Conservation (phyloP, 2,797 vertebrate species). For the Balearica regulorum region DNA sequence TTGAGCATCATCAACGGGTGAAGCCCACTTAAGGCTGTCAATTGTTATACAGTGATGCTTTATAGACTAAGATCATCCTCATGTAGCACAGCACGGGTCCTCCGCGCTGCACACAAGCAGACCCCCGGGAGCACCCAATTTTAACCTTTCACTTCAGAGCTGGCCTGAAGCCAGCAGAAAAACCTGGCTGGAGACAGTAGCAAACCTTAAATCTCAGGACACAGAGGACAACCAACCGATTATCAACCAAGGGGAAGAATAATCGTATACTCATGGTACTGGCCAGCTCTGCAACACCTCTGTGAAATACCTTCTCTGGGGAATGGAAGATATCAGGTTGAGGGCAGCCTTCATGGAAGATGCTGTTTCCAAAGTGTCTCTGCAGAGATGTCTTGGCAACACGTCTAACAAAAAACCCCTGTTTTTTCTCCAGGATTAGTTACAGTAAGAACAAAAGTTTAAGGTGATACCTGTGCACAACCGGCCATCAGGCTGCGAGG, state of each 20-base stretch:
- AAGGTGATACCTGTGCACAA: not conserved
- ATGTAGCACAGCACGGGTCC: not conserved
- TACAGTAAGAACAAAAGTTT: not conserved
- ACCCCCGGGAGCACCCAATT: fast-evolving
- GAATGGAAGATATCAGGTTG: not conserved
- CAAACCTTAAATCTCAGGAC: not conserved
- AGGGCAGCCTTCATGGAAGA: not conserved
- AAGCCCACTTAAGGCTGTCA: not conserved
- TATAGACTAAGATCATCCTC: not conserved
- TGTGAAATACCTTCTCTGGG: not conserved
- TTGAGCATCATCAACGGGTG: not conserved
- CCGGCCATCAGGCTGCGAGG: not conserved
- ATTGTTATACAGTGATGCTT: not conserved
- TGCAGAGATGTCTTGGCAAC: not conserved
- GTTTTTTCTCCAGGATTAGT: not conserved
- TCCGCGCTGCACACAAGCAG: not conserved
- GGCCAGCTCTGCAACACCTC: not conserved
- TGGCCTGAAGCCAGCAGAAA: not conserved
- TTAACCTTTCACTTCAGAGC: not conserved
- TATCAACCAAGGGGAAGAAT: not conserved
- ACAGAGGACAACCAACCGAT: not conserved
- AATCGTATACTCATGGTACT: fast-evolving
- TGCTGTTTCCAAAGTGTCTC: not conserved
- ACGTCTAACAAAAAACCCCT: not conserved
- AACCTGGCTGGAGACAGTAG: not conserved